Conservation (phyloP, 2,797 vertebrate species). For the Pangasius mekongensis region DNA sequence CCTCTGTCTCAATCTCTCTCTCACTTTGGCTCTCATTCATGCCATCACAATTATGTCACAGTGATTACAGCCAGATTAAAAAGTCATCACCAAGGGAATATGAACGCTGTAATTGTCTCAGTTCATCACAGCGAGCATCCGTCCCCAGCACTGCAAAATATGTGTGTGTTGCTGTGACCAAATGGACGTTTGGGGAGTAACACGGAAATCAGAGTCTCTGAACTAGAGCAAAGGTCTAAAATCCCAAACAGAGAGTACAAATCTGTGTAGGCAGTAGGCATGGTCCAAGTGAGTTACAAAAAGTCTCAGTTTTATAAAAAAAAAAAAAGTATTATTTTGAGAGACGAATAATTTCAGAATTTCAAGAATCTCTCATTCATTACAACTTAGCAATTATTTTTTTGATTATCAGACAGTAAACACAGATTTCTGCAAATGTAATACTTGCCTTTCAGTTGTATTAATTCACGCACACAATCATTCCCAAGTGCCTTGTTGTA, state of each 20-base stretch:
- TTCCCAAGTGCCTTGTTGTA: not conserved
- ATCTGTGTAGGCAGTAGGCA: too few relatives aligned
- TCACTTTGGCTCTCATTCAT: constrained; percentile 2
- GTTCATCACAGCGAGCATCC: constrained; percentile 45
- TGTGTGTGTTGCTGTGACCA: constrained; percentile 3
- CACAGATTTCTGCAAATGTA: not conserved
- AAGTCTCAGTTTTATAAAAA: not conserved
- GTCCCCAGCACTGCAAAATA: constrained; percentile 16
- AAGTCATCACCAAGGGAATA: constrained; percentile 47
- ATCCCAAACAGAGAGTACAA: too few relatives aligned
- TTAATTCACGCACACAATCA: not conserved
- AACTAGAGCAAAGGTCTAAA: too few relatives aligned
- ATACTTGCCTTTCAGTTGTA: not conserved
- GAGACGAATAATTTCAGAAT: not conserved
- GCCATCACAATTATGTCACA: constrained; percentile 53
- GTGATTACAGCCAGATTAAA: constrained; percentile 58
- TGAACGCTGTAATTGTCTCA: constrained; percentile 38
- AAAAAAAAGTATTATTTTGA: not conserved
- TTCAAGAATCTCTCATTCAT: not conserved
- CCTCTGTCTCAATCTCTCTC: not conserved
- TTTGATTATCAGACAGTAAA: not conserved
- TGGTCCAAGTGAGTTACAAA: too few relatives aligned
- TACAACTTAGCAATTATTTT: not conserved
- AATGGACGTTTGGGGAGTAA: constrained; percentile 4
- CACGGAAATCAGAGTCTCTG: too few relatives aligned